phyloP scores from a whole-genome alignment of 37 sponge, comb jelly and placozoan genomes.

The Axinella damicornis region DNA sequence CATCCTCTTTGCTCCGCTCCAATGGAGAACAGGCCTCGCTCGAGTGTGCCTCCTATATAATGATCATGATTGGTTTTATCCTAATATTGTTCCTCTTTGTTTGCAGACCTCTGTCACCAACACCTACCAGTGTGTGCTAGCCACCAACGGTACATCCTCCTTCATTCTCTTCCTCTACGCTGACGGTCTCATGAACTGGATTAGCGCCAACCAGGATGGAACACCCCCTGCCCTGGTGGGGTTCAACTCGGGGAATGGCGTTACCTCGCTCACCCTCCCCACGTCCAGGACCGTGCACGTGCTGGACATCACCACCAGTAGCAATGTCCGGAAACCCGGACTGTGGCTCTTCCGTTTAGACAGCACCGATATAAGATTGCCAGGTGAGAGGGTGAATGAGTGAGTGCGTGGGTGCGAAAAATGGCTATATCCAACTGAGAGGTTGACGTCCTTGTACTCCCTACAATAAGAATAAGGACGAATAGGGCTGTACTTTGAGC shows the following conservation, averaged over 20 bases:
- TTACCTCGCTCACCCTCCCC: slow-evolving; percentile 8
- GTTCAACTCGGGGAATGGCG: slow-evolving; percentile 30
- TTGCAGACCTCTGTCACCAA: neutral
- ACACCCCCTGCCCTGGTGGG: slow-evolving; percentile 35
- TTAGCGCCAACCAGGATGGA: neutral
- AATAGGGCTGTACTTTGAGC: too few relatives aligned
- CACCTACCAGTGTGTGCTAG: slow-evolving; percentile 44
- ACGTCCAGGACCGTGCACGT: slow-evolving; percentile 16
- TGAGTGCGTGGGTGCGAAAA: too few relatives aligned
- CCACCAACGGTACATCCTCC: neutral
- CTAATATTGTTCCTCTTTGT: too few relatives aligned
- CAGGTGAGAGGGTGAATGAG: neutral
- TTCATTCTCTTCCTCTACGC: slow-evolving; percentile 27
- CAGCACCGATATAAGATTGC: neutral
- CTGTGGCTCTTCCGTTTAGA: slow-evolving; percentile 34
- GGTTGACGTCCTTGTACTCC: too few relatives aligned
- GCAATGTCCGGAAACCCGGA: neutral
- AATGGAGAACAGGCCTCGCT: too few relatives aligned
- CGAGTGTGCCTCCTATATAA: too few relatives aligned
- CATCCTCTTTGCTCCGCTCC: too few relatives aligned
- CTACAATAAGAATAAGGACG: too few relatives aligned
- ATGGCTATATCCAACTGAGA: too few relatives aligned
- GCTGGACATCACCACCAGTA: slow-evolving; percentile 16
- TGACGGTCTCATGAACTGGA: neutral
- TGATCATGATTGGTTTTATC: too few relatives aligned